These are phyloP conservation scores for Drosophila elegans DNA, from an alignment of 1,140 invertebrate genomes.

Conservation along the genomic window DNA sequence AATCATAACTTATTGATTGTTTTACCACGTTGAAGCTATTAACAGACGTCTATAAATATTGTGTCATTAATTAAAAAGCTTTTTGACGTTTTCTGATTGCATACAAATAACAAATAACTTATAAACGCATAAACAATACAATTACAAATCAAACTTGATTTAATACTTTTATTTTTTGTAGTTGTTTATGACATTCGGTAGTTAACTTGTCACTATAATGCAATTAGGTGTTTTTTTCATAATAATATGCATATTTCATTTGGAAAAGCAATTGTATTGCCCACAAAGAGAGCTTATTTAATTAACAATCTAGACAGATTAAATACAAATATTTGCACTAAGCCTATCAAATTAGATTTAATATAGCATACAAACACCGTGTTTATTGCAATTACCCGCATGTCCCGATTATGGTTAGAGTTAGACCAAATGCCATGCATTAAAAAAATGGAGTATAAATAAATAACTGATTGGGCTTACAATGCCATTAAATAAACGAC, in stretches of 20 bases:
- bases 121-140: conserved; percentile 9
- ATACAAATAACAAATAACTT: background rate
- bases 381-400: conserved; percentile 18
- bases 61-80: background rate
- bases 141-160: conserved; percentile 21
- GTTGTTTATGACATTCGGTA: conserved; percentile 27
- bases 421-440: conserved; percentile 5
- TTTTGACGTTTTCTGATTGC: background rate
- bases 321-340: conserved; percentile 39
- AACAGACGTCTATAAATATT: conserved; percentile 2
- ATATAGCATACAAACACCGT: conserved; percentile 4
- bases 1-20: too few relatives aligned
- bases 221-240: conserved; percentile 28
- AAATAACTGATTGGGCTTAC: conserved; percentile 75
- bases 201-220: conserved; percentile 28
- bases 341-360: conserved; percentile 34
- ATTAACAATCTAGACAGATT: conserved; percentile 50
- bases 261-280: conserved; percentile 12
- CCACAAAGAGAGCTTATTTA: conserved; percentile 46
- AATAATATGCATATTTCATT: conserved; percentile 35
- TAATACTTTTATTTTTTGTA: conserved; percentile 1
- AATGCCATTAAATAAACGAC: conserved; percentile 77
- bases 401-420: conserved; percentile 13
- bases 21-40: background rate
- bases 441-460: conserved; percentile 26